phyloP scores from a whole-genome alignment of 2,113 vertebrate species.

The Spea bombifrons region DNA sequence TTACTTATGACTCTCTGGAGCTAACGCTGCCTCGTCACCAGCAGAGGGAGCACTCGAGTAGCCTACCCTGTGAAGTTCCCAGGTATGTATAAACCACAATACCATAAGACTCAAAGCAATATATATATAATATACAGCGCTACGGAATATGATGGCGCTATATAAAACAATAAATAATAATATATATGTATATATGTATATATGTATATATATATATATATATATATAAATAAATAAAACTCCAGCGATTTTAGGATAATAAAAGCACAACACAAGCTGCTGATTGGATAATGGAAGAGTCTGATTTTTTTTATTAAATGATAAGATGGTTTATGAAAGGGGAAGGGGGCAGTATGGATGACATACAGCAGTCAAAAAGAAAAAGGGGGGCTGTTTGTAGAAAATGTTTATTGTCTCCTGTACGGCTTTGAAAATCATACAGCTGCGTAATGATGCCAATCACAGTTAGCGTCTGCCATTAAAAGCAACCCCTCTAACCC shows the following conservation, averaged over 20 bases:
- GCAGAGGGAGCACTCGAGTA: no score
- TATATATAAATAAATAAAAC: no score
- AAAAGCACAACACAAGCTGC: conserved; percentile 16
- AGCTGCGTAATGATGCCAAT: conserved; percentile 31
- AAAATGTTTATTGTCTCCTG: conserved; percentile 35
- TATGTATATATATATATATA: neutral
- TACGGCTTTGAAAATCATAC: conserved; percentile 24
- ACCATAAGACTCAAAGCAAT: no score
- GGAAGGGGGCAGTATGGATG: neutral
- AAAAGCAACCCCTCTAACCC: neutral
- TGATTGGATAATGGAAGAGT: neutral
- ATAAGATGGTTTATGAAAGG: neutral
- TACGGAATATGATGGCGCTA: no score
- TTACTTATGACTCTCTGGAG: no score
- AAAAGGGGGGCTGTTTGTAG: conserved; percentile 10
- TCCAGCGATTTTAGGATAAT: neutral
- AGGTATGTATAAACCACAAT: neutral
- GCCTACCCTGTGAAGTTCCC: no score
- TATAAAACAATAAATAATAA: neutral
- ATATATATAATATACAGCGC: neutral
- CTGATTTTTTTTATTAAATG: conserved; percentile 13
- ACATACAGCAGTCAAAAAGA: neutral
- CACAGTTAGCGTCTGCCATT: conserved; percentile 35
- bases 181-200: neutral
- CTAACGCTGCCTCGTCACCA: no score